Evolutionary conservation across 2,797 vertebrate species (phyloP), one percentile per base, ranked within the genome.

Genomic region (Lycodopsis pacificus): DNA sequence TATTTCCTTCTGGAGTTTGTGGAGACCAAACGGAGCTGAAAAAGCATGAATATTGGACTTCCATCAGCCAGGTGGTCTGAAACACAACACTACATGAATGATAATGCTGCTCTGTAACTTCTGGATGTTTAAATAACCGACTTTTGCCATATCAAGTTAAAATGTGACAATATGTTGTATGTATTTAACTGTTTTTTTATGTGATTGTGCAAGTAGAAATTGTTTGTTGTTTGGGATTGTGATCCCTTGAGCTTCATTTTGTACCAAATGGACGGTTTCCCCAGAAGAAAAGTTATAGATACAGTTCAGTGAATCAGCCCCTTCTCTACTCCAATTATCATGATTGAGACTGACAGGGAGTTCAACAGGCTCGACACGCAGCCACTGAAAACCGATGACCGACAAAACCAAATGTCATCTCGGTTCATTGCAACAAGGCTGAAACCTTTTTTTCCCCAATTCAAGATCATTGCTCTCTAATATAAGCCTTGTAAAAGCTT

Each of bases 341-440:
- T 76, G 49, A 84, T 81, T 76, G 57, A 76, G 71, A 71, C 65
- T 73, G 80, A 83, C 76, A 64, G 62, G 15, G 64, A 64, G 70
- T 80, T 82, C 65, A 85, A 76, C 54, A 38, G 48, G 32, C 64
- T 42, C 7, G 2, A 70, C 34, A 59, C 11, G 9, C 61, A 66
- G 61, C 20, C 38, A 73, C 63, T 71, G 54, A 78, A 69, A 73
- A 67, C 49, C 64, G 68, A 79, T 54, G 51, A 48, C 34, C 1
- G 19, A 67, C 53, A 77, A 46, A 83, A 67, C 48, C 46, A 66
- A 79, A 76, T 72, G 56, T 77, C 34, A 46, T 34, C n/a, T 72
- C 54, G 38, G 51, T 59, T 74, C 38, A 54, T 78, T 44, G 38
- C 42, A 40, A 71, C 46, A 51, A 64, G 22, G 6, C 40, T 65